phyloP scores from a whole-genome alignment of 2,113 vertebrate genomes.

The Lophius piscatorius region DNA sequence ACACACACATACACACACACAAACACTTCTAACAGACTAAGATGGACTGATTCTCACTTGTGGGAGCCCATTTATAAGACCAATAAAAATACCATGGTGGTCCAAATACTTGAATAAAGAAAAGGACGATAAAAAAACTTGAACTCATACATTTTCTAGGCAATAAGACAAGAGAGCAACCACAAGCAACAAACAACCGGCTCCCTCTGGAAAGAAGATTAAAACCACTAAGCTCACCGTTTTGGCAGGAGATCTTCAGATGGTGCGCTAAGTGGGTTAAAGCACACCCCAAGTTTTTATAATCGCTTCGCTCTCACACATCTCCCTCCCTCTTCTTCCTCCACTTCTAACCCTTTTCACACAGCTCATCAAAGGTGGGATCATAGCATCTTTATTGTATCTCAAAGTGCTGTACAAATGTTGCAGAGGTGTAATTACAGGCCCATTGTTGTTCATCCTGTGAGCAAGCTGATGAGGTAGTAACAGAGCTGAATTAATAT shows the following conservation, averaged over 20 bases:
- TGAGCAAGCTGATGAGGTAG: no score
- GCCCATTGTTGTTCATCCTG: no score
- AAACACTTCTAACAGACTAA: constrained; percentile 12
- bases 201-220: constrained; percentile 73
- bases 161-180: constrained; percentile 49
- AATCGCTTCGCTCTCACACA: constrained; percentile 63
- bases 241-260: constrained; percentile 74
- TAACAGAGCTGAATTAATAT: no score
- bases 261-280: constrained; percentile 81
- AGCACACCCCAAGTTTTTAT: constrained; percentile 71
- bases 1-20: constrained; percentile 1
- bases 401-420: no score
- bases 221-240: constrained; percentile 73
- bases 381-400: no score
- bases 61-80: background rate
- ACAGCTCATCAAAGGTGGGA: no score
- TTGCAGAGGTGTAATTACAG: no score
- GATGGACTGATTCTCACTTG: background rate
- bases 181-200: constrained; percentile 60
- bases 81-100: constrained; percentile 24
- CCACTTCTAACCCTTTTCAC: background rate
- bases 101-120: constrained; percentile 27
- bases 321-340: constrained; percentile 11
- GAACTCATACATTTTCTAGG: constrained; percentile 19
- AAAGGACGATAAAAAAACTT: constrained; percentile 2